These are phyloP conservation scores for Halcyon chelicuti DNA, from an alignment of 2,797 vertebrate species.

Conservation along the genomic window DNA sequence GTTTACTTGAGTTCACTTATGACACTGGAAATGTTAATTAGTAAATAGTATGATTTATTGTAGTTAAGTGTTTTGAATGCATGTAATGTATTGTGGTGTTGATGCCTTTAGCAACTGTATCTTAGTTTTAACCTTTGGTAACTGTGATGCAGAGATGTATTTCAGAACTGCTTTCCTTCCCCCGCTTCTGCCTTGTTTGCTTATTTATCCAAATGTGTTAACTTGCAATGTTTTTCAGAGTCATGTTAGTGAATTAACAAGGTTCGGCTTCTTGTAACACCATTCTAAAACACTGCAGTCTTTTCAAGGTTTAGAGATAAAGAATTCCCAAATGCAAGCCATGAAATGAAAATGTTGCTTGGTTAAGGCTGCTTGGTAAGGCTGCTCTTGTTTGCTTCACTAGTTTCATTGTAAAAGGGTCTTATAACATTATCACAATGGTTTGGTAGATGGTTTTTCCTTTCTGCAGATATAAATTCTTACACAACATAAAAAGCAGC, in stretches of 20 bases:
- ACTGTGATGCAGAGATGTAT: not conserved
- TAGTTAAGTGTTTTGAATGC: not conserved
- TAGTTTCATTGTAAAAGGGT: not conserved
- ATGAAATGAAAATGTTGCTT: not conserved
- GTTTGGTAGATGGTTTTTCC: not conserved
- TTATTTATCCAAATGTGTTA: constrained; percentile 6
- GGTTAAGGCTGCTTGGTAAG: not conserved
- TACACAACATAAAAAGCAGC: not conserved
- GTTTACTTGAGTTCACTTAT: not conserved
- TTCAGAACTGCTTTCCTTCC: not conserved
- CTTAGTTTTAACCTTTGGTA: not conserved
- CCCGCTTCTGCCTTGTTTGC: not conserved
- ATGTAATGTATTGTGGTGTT: not conserved
- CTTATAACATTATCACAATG: not conserved
- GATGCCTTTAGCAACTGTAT: not conserved
- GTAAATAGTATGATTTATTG: not conserved
- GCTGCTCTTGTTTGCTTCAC: not conserved
- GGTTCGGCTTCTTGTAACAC: not conserved
- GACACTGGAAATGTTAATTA: not conserved
- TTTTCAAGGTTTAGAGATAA: not conserved
- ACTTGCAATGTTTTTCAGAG: not conserved
- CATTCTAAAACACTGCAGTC: not conserved
- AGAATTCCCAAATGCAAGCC: not conserved
- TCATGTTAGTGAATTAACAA: not conserved
- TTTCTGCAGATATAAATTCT: not conserved